Evolutionary conservation across 2,888 invertebrate genomes (phyloP).

Genomic region (Galerucella calmariensis): DNA sequence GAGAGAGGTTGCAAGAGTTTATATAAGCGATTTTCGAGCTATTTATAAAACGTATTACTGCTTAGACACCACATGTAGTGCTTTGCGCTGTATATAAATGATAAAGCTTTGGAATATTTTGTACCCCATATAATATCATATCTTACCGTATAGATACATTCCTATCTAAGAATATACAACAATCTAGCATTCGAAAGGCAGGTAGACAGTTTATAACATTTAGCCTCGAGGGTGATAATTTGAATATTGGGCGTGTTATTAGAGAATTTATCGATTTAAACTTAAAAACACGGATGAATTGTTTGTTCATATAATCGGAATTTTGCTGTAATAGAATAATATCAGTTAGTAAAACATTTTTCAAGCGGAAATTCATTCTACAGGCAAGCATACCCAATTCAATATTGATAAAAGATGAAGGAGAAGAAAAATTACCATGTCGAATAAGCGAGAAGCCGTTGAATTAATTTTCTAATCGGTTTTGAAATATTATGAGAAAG

Average conservation of each 20-base stretch:
- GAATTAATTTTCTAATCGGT: too few relatives aligned
- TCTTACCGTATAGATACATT: neutral
- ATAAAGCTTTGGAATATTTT: neutral
- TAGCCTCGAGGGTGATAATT: constrained; percentile 26
- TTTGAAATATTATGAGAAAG: too few relatives aligned
- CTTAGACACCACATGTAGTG: neutral
- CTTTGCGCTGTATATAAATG: neutral
- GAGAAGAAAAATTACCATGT: too few relatives aligned
- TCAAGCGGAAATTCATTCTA: too few relatives aligned
- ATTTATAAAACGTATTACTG: too few relatives aligned
- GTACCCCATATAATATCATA: neutral
- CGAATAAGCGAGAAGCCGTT: too few relatives aligned
- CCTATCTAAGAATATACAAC: constrained; percentile 1
- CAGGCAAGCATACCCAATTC: too few relatives aligned
- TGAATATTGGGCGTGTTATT: constrained; percentile 40
- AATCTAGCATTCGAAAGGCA: constrained; percentile 21
- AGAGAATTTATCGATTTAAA: constrained; percentile 39
- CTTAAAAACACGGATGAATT: constrained; percentile 6
- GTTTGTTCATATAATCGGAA: neutral
- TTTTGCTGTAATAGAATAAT: neutral
- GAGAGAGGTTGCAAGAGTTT: too few relatives aligned
- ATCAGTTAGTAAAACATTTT: too few relatives aligned
- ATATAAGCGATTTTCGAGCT: too few relatives aligned
- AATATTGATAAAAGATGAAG: too few relatives aligned
- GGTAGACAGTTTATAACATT: constrained; percentile 30